phyloP scores from a whole-genome alignment of 2,797 vertebrate genomes.

The Tragelaphus oryx region DNA sequence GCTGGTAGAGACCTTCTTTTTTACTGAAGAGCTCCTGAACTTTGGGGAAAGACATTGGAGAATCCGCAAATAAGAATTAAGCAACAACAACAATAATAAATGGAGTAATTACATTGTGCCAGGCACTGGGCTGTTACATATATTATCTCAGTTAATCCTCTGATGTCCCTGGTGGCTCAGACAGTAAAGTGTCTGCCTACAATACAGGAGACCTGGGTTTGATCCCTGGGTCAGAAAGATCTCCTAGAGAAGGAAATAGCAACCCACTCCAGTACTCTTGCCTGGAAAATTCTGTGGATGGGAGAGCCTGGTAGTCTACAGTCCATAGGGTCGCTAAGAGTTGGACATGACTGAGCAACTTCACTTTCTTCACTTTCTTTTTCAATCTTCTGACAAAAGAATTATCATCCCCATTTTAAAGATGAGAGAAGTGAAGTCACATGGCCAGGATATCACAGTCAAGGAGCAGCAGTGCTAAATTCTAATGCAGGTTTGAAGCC shows the following conservation, averaged over 20 bases:
- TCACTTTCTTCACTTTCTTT: not conserved
- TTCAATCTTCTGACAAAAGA: not conserved
- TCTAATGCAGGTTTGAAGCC: not conserved
- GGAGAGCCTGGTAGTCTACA: not conserved
- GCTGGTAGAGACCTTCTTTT: not conserved
- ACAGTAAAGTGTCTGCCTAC: rapidly evolving
- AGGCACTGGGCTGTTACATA: not conserved
- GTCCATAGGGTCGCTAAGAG: not conserved
- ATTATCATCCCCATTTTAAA: not conserved
- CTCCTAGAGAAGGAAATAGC: not conserved
- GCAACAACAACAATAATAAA: not conserved
- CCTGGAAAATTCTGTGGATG: not conserved
- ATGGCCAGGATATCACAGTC: not conserved
- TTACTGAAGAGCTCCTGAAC: not conserved
- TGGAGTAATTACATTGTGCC: not conserved
- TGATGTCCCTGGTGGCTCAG: not conserved
- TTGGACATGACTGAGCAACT: not conserved
- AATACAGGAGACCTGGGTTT: rapidly evolving
- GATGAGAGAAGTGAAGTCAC: not conserved
- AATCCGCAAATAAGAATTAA: not conserved
- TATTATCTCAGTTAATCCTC: not conserved
- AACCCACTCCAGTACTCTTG: not conserved
- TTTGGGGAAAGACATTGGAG: not conserved
- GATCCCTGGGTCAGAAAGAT: not conserved
- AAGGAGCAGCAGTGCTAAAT: not conserved